phyloP scores from a whole-genome alignment of 2,888 invertebrate species.

The Volucella inflata region DNA sequence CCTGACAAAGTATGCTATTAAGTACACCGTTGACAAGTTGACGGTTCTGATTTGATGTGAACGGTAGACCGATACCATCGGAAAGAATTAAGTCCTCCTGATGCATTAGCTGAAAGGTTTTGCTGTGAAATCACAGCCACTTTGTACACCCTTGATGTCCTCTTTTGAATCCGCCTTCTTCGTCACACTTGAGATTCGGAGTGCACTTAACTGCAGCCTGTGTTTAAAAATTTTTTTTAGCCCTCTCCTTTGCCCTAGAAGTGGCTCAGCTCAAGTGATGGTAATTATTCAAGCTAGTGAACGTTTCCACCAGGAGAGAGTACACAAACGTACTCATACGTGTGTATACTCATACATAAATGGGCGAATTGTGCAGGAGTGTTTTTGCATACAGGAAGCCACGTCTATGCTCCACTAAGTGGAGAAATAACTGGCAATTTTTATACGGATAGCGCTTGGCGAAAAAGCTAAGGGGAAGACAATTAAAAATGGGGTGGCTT shows the following conservation, averaged over 20 bases:
- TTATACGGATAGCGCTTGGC: constrained; percentile 52
- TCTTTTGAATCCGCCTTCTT: constrained; percentile 63
- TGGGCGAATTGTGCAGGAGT: constrained; percentile 15
- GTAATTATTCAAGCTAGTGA: constrained; percentile 68
- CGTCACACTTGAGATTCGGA: constrained; percentile 60
- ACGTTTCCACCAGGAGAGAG: constrained; percentile 26
- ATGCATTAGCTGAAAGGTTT: constrained; percentile 45
- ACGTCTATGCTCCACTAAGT: constrained; percentile 31
- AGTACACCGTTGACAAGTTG: background rate
- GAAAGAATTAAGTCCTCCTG: constrained; percentile 47
- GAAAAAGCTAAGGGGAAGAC: constrained; percentile 33
- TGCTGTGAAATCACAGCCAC: constrained; percentile 59
- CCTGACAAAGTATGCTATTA: constrained; percentile 12
- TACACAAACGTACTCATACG: background rate
- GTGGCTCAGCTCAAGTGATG: constrained; percentile 60
- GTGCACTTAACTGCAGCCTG: constrained; percentile 61
- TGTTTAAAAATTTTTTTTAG: constrained; percentile 66
- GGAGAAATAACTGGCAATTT: constrained; percentile 65
- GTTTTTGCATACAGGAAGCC: constrained; percentile 6
- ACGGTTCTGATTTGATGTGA: constrained; percentile 12
- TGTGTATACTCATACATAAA: no score
- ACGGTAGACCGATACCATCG: background rate
- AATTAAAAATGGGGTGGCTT: constrained; percentile 64
- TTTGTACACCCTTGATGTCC: constrained; percentile 62
- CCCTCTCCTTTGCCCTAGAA: constrained; percentile 13